Base-by-base conservation (phyloP, 2,888 invertebrate species). In the Drosophila setosimentum region DNA sequence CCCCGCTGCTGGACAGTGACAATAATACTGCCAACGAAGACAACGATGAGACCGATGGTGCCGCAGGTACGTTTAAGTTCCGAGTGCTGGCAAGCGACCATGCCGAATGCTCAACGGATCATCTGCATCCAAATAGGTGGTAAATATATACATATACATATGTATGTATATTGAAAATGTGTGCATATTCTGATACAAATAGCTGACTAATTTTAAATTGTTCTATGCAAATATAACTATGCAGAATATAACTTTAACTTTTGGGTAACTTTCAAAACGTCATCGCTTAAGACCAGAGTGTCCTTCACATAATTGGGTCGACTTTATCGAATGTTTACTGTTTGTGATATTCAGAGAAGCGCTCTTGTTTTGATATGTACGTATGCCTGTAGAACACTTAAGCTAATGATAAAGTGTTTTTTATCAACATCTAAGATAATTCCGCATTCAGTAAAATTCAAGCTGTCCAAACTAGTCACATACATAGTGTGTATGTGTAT, bases 1-100 rank as follows among this genome's bases (percentile, higher is more conserved):
- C 66, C 21, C 83, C 73, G 50, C 82, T 83, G 10, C 48, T 67
- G 42, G 70, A 62, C 40, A 81, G 50, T 63, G 73, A 79, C 3
- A 72, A 73, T 55, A 58, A 71, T 58, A 62, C 42, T 53, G 76
- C 72, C 62, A 37, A 27, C 32, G 49, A 48, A 5, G 33, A 37
- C 27, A 64, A 42, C 16, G 40, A 30, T 10, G 37, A 55, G 53
- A 45, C 50, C 33, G 29, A 29, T 35, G 21, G 1, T 33, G 60
- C 64, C 48, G 45, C 65, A 74, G 74, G 78, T 78, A 78, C 29
- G 78, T 78, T 57, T 16, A 40, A 13, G 37, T 21, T 16, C 29
- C 8, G n/a, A 5, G 37, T 10, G 11, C 4, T 57, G 40, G 40
- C 29, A 57, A n/a, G 29, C n/a, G 4, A 37, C 37, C 37, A 65